Evolutionary conservation across 2,888 invertebrate species (phyloP).

Genomic region (Drosophila pegasa): DNA sequence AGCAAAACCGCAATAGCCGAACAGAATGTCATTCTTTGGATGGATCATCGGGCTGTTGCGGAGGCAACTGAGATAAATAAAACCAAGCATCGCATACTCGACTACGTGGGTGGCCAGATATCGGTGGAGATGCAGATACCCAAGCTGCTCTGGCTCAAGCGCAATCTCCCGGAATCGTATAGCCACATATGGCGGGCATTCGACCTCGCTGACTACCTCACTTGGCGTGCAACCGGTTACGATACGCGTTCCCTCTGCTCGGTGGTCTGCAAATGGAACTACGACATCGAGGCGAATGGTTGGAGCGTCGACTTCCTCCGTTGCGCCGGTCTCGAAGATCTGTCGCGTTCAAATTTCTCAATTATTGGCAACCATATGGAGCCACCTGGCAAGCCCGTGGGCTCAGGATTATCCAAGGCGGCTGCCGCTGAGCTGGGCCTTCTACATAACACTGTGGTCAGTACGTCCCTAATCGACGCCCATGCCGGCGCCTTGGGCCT

Average conservation of each 20-base stretch:
- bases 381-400: constrained; percentile 90
- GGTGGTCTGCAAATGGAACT: constrained; percentile 97
- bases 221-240: constrained; percentile 94
- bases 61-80: constrained; percentile 93
- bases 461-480: constrained; percentile 96
- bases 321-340: constrained; percentile 90
- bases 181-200: constrained; percentile 90
- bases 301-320: constrained; percentile 92
- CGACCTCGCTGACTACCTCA: constrained; percentile 96
- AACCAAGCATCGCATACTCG: constrained; percentile 90
- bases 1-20: constrained; percentile 88
- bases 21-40: constrained; percentile 95
- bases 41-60: constrained; percentile 94
- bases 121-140: constrained; percentile 99
- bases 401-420: constrained; percentile 87
- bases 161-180: constrained; percentile 89
- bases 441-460: constrained; percentile 90
- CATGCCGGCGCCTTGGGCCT: constrained; percentile 97
- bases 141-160: constrained; percentile 96
- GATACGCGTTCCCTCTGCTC: constrained; percentile 94
- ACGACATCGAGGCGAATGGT: constrained; percentile 88
- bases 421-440: constrained; percentile 91
- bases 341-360: constrained; percentile 88
- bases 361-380: constrained; percentile 89
- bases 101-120: constrained; percentile 95